Conservation (phyloP, 2,113 vertebrate genomes). For the Pelecanoides urinatrix region DNA sequence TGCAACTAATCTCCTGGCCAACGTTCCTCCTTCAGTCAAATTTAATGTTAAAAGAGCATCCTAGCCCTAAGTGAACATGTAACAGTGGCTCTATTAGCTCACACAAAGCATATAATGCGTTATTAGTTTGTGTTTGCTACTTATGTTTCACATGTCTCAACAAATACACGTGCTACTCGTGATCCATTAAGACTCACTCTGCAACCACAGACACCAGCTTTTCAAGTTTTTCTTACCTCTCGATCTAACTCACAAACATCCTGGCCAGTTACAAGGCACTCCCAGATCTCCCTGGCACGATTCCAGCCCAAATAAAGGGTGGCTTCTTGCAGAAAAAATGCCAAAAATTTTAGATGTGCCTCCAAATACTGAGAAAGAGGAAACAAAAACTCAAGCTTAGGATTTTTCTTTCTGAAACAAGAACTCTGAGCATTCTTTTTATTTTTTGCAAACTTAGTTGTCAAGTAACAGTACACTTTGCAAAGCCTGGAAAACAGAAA, state of each 20-base stretch:
- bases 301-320: constrained; percentile 98
- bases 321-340: constrained; percentile 99
- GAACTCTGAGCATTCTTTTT: not conserved
- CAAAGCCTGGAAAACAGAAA: not conserved
- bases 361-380: constrained; percentile 89
- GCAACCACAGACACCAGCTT: not conserved
- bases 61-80: not conserved
- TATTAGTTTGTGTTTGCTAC: not conserved
- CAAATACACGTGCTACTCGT: not conserved
- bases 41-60: not conserved
- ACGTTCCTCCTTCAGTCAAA: not conserved
- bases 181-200: not conserved
- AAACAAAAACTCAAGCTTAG: constrained; percentile 46
- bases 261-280: constrained; percentile 94
- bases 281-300: constrained; percentile 97
- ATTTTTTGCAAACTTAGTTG: not conserved
- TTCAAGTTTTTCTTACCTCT: constrained; percentile 81
- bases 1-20: not conserved
- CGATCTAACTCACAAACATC: constrained; percentile 96
- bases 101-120: not conserved
- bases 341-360: constrained; percentile 96
- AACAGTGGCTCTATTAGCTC: not conserved
- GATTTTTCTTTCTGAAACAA: not conserved
- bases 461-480: not conserved
- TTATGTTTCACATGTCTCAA: not conserved